These are phyloP conservation scores for Phataginus tricuspis DNA, from an alignment of 2,797 vertebrate species.

Conservation along the genomic window DNA sequence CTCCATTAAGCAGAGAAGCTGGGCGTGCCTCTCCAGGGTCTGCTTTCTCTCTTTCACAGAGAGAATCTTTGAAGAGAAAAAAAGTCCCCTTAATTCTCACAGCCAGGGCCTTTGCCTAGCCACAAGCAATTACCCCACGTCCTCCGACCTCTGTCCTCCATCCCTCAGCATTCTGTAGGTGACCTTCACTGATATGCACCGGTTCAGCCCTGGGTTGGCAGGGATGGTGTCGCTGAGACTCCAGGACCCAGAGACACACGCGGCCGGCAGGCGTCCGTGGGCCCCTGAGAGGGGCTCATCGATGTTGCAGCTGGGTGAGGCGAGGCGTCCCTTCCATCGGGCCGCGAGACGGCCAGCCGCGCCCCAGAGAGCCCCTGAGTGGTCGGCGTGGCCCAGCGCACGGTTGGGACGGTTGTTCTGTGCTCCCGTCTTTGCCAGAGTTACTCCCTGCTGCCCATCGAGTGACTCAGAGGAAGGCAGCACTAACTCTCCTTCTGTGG, in stretches of 20 bases:
- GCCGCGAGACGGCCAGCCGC: background rate
- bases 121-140: background rate
- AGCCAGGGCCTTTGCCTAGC: background rate
- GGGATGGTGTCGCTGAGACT: background rate
- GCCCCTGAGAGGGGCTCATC: background rate
- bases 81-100: background rate
- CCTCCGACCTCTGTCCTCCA: background rate
- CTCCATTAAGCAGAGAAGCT: background rate
- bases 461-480: background rate
- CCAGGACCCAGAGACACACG: background rate
- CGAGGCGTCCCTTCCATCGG: background rate
- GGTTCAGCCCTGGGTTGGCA: background rate
- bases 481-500: background rate
- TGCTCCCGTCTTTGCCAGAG: background rate
- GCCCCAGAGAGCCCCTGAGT: background rate
- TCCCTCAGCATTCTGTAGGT: slow-evolving; percentile 1
- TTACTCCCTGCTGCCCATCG: background rate
- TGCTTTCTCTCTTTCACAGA: background rate
- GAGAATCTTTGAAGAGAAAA: background rate
- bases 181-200: background rate
- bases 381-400: background rate
- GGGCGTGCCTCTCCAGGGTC: background rate
- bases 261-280: too few relatives aligned
- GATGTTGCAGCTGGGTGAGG: background rate
- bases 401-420: background rate